A percentile compares a stretch with the other conserved stretches of the same genome.
These are phyloP conservation scores for Maconellicoccus hirsutus DNA, from an alignment of 1,140 invertebrate genomes.

Conservation along the genomic window DNA sequence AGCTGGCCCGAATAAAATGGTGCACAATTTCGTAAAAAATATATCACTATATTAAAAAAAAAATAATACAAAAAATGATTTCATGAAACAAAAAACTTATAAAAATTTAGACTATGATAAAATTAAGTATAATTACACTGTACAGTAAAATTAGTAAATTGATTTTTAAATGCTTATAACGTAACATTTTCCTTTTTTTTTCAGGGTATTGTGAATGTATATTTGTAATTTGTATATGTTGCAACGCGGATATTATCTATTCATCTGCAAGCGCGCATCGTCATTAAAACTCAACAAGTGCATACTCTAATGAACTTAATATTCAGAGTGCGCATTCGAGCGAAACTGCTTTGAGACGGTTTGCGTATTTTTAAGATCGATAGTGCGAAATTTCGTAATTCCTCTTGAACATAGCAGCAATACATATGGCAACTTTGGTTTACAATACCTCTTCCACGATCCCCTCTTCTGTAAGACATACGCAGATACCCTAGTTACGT, in stretches of 20 bases:
- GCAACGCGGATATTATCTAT: neutral
- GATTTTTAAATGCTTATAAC: conserved; percentile 5
- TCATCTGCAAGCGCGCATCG: neutral
- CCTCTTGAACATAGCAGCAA: neutral
- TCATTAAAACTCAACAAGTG: neutral
- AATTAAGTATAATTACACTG: conserved; percentile 3
- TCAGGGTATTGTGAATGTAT: conserved; percentile 5
- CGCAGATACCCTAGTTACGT: no score
- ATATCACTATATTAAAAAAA: neutral
- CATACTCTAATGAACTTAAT: conserved; percentile 4
- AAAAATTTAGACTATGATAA: neutral
- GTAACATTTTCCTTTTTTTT: neutral
- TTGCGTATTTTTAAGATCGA: neutral
- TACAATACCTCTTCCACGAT: neutral
- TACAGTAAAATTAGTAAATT: conserved; percentile 10
- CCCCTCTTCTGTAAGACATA: neutral
- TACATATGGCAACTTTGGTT: conserved; percentile 17
- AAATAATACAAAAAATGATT: neutral
- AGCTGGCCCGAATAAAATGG: no score
- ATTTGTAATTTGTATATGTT: neutral
- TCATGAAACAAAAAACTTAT: neutral
- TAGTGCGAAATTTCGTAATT: neutral
- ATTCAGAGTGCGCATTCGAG: neutral
- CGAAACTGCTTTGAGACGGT: neutral
- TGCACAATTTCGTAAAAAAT: no score